Evolutionary conservation across 2,888 invertebrate species (phyloP), one percentile per base, ranked within the genome.

Genomic region (Mellilla xanthometata): DNA sequence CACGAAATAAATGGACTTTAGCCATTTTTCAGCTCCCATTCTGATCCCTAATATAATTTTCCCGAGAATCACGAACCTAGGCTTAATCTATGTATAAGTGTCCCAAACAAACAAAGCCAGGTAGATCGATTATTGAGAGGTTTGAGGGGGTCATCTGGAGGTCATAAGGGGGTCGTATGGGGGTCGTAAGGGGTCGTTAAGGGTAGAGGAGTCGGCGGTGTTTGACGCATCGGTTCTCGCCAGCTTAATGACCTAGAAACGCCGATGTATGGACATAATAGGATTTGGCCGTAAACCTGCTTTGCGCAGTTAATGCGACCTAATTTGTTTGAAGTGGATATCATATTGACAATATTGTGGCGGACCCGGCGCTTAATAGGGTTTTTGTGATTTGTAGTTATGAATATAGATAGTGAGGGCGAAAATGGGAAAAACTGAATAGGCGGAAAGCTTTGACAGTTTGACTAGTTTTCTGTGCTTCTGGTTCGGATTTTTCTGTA

Each of bases 31-130:
- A n/a, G n/a, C n/a, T n/a, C n/a, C n/a, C n/a, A n/a, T n/a, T n/a
- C 2, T 8, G 3, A 27, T 27, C 10, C 5, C 9, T n/a, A n/a
- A n/a, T n/a, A n/a, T n/a, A 10, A 2, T 11, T 27, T 27, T 11
- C 12, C 40, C 13, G 23, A 43, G 34, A 24, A 24, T 19, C 26
- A 51, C 53, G 54, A 57, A 30, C 39, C 38, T 35, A 44, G 28
- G 45, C 36, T 32, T 44, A 45, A 51, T 53, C 49, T 46, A 31
- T 39, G 39, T 29, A 43, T 40, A 44, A 54, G 45, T 49, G 56
- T 58, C 65, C 65, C 56, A 52, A 64, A 59, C 69, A 70, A 73
- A 75, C 70, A 72, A 39, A 41, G 50, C 12, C 64, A 68, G 65
- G 68, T 72, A 62, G 55, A 58, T 63, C 66, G 68, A 67, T 65